phyloP scores from a whole-genome alignment of 2,797 vertebrate genomes.

The Remorina albescens region DNA sequence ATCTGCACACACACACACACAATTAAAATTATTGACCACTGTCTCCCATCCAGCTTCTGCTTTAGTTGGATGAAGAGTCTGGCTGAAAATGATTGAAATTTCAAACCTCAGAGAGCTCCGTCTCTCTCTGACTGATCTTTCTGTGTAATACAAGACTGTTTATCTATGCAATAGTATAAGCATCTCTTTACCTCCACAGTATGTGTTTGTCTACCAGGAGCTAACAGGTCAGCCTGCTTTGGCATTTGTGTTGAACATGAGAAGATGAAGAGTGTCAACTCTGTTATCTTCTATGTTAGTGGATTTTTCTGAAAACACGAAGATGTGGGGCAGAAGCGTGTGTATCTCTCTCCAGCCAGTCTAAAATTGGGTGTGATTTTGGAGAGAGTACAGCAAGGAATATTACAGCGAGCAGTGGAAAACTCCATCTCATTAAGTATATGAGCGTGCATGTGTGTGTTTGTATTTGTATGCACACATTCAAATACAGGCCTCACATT shows the following conservation, averaged over 20 bases:
- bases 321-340: not conserved
- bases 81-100: conserved; percentile 42
- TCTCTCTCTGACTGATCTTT: conserved; percentile 10
- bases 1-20: conserved; percentile 7
- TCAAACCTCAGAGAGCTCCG: conserved; percentile 2
- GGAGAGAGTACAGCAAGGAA: conserved; percentile 66
- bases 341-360: conserved; percentile 36
- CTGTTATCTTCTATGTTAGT: conserved; percentile 45
- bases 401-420: conserved; percentile 81
- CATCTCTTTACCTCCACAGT: not conserved
- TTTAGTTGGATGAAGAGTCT: conserved; percentile 20
- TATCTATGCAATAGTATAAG: not conserved
- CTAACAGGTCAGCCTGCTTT: conserved; percentile 50
- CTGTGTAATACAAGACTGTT: conserved; percentile 5
- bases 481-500: conserved; percentile 24
- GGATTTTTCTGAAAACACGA: not conserved
- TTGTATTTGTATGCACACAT: conserved; percentile 25
- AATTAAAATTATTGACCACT: conserved; percentile 38
- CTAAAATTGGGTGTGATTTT: conserved; percentile 64
- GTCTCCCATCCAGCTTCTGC: conserved; percentile 41
- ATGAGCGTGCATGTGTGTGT: conserved; percentile 34
- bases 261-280: conserved; percentile 27
- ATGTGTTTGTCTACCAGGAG: conserved; percentile 7
- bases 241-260: conserved; percentile 17
- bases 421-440: conserved; percentile 64